Conservation (phyloP, 2,113 vertebrate genomes). For the Nerophis lumbriciformis region DNA sequence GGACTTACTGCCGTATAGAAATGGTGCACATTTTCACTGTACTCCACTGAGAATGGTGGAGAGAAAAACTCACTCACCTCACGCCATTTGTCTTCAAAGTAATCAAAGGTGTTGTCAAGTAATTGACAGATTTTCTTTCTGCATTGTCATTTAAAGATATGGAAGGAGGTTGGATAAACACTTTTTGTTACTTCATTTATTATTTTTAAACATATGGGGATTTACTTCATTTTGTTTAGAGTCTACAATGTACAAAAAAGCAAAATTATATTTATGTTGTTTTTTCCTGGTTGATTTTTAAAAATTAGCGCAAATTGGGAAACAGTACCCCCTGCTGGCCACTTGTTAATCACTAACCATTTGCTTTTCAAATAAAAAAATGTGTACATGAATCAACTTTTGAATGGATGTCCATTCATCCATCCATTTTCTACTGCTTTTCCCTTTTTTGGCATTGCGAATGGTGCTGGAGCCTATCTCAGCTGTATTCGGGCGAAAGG, state of each 20-base stretch:
- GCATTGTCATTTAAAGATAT: no score
- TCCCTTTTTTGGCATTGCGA: no score
- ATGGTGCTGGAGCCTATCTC: no score
- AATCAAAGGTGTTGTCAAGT: neutral
- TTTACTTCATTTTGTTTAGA: no score
- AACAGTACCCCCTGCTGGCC: slow-evolving; percentile 1
- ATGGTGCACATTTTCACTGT: neutral
- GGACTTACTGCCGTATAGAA: slow-evolving; percentile 20
- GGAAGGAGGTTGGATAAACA: no score
- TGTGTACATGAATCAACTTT: neutral
- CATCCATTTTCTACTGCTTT: no score
- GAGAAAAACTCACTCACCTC: neutral
- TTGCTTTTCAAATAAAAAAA: neutral
- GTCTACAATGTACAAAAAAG: no score
- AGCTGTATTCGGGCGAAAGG: no score
- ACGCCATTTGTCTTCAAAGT: neutral
- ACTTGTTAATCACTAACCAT: neutral
- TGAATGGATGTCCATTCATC: no score
- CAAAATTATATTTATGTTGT: neutral
- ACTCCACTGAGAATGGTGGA: neutral
- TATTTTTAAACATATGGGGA: no score
- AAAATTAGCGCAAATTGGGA: neutral
- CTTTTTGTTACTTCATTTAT: no score
- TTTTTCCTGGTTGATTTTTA: neutral
- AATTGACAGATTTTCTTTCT: no score